Conservation (phyloP, 1,140 invertebrate genomes). For the Dufourea novaeangliae region DNA sequence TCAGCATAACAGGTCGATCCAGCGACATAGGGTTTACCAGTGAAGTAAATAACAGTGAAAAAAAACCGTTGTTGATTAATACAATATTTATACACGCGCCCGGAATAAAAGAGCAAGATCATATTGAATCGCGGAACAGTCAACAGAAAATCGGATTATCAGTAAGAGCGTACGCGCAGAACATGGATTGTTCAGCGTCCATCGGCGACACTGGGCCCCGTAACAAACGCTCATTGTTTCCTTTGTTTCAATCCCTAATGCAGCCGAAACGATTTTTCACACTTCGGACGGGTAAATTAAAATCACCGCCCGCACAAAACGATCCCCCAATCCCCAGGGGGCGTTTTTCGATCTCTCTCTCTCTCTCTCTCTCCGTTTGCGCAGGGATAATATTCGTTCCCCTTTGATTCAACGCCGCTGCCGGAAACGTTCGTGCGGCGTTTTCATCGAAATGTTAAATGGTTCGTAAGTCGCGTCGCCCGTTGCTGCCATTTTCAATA, state of each 20-base stretch:
- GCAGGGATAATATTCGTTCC: slow-evolving; percentile 36
- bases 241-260: slow-evolving; percentile 32
- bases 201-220: background rate
- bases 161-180: too few relatives aligned
- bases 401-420: background rate
- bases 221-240: slow-evolving; percentile 28
- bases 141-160: background rate
- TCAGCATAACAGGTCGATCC: too few relatives aligned
- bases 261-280: slow-evolving; percentile 32
- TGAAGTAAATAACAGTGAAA: too few relatives aligned
- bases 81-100: too few relatives aligned
- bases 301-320: slow-evolving; percentile 24
- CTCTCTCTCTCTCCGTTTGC: background rate
- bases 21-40: too few relatives aligned
- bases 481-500: slow-evolving; percentile 43
- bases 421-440: background rate
- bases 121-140: too few relatives aligned
- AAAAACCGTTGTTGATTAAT: too few relatives aligned
- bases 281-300: slow-evolving; percentile 28
- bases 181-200: background rate
- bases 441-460: slow-evolving; percentile 45
- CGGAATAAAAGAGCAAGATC: too few relatives aligned
- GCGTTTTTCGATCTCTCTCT: too few relatives aligned
- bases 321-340: background rate
- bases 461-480: slow-evolving; percentile 30